These are phyloP conservation scores for Picathartes gymnocephalus DNA, from an alignment of 2,113 vertebrate species.

Conservation along the genomic window DNA sequence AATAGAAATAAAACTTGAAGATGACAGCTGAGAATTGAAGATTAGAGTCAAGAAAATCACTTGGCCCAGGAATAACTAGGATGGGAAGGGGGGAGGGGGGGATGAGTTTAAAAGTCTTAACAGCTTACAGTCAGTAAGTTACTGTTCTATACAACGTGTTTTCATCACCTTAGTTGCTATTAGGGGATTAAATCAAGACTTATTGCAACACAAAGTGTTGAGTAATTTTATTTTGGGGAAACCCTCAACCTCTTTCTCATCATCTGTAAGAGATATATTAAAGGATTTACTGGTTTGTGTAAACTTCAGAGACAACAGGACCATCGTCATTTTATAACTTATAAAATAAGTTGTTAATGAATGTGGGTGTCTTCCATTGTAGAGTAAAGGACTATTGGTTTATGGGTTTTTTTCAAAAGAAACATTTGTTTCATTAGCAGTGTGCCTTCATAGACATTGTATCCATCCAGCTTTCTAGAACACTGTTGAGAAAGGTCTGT, in stretches of 20 bases:
- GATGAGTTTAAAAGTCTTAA: background rate
- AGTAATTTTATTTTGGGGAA: background rate
- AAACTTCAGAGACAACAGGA: background rate
- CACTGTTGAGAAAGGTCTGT: background rate
- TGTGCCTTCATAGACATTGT: background rate
- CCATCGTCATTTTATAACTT: background rate
- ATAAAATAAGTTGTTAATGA: background rate
- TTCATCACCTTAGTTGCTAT: background rate
- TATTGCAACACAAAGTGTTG: background rate
- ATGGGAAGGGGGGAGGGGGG: fast-evolving
- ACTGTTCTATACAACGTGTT: background rate
- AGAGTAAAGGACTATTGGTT: background rate
- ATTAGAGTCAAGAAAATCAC: background rate
- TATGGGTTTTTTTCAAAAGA: background rate
- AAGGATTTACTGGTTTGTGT: background rate
- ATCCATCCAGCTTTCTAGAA: background rate
- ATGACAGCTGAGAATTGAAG: background rate
- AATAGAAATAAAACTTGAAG: background rate
- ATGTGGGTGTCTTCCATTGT: background rate
- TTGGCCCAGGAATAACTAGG: background rate
- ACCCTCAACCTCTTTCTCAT: background rate
- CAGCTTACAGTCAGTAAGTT: background rate
- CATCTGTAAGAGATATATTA: background rate
- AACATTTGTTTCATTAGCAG: background rate
- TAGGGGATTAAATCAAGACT: background rate